Conservation (phyloP, 1,140 invertebrate species). For the Drosophila tani region DNA sequence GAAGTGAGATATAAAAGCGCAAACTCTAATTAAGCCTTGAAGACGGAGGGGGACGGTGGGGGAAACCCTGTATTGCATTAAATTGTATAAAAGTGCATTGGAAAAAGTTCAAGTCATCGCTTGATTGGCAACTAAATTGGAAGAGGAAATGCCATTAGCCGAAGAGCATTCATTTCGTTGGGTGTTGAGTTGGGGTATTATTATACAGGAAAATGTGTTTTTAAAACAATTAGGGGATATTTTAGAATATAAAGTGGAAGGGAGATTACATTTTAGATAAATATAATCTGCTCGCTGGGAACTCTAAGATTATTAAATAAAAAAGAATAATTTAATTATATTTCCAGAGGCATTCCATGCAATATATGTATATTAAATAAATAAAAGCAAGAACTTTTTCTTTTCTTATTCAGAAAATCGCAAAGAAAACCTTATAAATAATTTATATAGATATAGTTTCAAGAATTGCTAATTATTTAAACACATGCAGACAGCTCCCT, state of each 20-base stretch:
- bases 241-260: not conserved
- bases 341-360: no score
- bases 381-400: no score
- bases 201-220: constrained; percentile 19
- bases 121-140: constrained; percentile 63
- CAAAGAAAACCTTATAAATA: not conserved
- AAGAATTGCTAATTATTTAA: not conserved
- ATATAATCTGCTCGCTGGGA: no score
- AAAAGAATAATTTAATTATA: no score
- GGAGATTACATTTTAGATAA: not conserved
- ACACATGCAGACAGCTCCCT: no score
- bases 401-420: no score
- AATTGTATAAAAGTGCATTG: constrained; percentile 55
- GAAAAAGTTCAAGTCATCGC: constrained; percentile 64
- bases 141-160: constrained; percentile 67
- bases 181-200: not conserved
- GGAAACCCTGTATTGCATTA: constrained; percentile 31
- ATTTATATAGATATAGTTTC: not conserved
- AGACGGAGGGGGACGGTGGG: constrained; percentile 4
- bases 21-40: constrained; percentile 66
- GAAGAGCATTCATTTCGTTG: constrained; percentile 23
- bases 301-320: no score
- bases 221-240: constrained; percentile 2
- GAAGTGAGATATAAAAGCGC: constrained; percentile 69
- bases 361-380: no score